Conservation (phyloP, 2,113 vertebrate genomes). For the Rafetus swinhoei region DNA sequence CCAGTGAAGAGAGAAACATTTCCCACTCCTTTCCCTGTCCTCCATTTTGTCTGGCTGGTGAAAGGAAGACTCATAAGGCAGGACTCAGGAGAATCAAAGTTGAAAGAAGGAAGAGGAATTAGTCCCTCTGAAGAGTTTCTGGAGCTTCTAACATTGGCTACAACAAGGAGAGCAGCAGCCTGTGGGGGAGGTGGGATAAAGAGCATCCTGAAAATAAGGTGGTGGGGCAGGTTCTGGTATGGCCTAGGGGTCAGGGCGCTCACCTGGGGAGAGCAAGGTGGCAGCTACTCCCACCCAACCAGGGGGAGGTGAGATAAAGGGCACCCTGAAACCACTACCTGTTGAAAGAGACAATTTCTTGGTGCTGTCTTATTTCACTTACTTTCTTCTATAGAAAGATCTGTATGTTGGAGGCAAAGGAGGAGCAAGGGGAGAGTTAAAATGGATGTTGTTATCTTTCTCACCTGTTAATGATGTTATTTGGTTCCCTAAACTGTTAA, state of each 20-base stretch:
- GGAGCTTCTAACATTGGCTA: not conserved
- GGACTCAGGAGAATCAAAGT: not conserved
- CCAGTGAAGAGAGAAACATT: not conserved
- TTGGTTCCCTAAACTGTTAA: too few relatives aligned
- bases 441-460: too few relatives aligned
- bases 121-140: not conserved
- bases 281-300: too few relatives aligned
- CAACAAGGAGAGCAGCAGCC: not conserved
- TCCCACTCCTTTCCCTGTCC: not conserved
- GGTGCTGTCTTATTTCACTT: not conserved
- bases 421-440: too few relatives aligned
- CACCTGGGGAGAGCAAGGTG: too few relatives aligned
- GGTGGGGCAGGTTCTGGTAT: too few relatives aligned
- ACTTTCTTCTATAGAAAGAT: not conserved
- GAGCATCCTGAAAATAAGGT: too few relatives aligned
- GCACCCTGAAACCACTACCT: not conserved
- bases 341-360: not conserved
- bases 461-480: too few relatives aligned
- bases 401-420: too few relatives aligned
- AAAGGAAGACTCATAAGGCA: not conserved
- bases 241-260: too few relatives aligned
- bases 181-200: too few relatives aligned
- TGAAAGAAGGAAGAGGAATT: not conserved
- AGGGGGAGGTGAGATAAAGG: too few relatives aligned
- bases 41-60: not conserved